A percentile compares a stretch with the other conserved stretches of the same genome.
phyloP scores from a whole-genome alignment of 2,888 invertebrate genomes.

The Harpalus rufipes region DNA sequence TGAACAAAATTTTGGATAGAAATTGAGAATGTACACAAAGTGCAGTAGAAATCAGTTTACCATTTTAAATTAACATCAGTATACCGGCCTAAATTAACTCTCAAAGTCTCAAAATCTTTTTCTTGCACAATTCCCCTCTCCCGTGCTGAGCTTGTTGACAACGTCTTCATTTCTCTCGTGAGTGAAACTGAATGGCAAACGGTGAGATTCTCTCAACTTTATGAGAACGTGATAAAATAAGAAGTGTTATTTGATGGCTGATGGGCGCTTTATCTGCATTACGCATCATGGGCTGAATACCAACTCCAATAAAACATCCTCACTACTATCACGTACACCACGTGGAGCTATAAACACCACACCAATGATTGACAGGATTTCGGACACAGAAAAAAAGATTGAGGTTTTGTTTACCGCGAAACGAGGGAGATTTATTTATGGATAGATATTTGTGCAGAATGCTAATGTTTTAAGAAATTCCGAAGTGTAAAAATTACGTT shows the following conservation, averaged over 20 bases:
- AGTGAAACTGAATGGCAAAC: conserved; percentile 2
- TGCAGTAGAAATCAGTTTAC: too few relatives aligned
- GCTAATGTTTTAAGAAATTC: not conserved
- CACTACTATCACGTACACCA: not conserved
- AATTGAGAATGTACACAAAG: too few relatives aligned
- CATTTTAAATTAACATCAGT: too few relatives aligned
- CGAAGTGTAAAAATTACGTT: not conserved
- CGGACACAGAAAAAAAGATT: not conserved
- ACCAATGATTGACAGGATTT: not conserved
- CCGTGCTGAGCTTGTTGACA: not conserved
- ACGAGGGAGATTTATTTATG: not conserved
- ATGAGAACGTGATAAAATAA: conserved; percentile 39
- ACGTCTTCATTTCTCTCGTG: not conserved
- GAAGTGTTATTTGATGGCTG: conserved; percentile 45
- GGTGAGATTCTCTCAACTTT: conserved; percentile 26
- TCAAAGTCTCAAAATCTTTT: too few relatives aligned
- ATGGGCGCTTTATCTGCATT: conserved; percentile 41
- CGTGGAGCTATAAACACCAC: not conserved
- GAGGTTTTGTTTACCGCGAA: not conserved
- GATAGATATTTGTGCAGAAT: not conserved
- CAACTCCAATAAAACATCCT: conserved; percentile 32
- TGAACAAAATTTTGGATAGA: too few relatives aligned
- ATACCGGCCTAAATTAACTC: too few relatives aligned
- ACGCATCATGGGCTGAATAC: conserved; percentile 26
- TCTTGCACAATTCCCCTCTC: not conserved